Evolutionary conservation across 2,113 vertebrate species (phyloP), one percentile per base, ranked within the genome.

Genomic region (Notothenia rossii): DNA sequence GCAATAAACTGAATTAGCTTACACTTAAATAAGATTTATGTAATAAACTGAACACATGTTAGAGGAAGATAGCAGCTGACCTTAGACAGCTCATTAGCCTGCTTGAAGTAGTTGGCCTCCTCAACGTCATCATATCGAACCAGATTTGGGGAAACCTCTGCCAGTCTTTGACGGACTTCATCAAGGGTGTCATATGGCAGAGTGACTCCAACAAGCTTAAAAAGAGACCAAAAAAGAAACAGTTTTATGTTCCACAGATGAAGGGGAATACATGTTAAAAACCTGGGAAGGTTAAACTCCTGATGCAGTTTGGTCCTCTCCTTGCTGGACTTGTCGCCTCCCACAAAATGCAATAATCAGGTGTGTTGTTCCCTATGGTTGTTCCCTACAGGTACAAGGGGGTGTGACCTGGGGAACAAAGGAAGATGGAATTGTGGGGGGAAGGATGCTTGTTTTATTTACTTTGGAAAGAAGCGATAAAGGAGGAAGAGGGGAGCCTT

Each of bases 21-120:
- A 49, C 8, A 49, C 63, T 33, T 20, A 20, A 51, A 75, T 64
- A 12, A 65, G 7, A 20, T 56, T 56, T 20, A 18, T 48, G 12
- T 51, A 6, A 62, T 20, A 11, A 64, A 20, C 36, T 63, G 25
- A 48, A 70, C 51, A 64, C 54, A 55, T 15, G 45, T 12, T 70
- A 18, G 48, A 81, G 62, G 20, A 74, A 73, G 50, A 54, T 53
- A 75, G 80, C n/a, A n/a, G 74, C 93, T 81, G 61, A 99, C 97
- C 97, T 96, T 96, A 54, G 97, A 95, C 60, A 98, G 93, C 72
- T 98, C 97, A 87, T 91, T 95, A 75, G 96, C 96, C 92, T 98
- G 96, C 72, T 84, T 96, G 93, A 99, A 98, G 89, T 97, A 98
- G 94, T 99, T 99, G 13, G 97, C 97, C 82, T 96, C 95, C 85